A percentile compares a stretch with the other conserved stretches of the same genome.
These are phyloP conservation scores for Alloplasta piceator DNA, from an alignment of 2,888 invertebrate species.

Conservation along the genomic window DNA sequence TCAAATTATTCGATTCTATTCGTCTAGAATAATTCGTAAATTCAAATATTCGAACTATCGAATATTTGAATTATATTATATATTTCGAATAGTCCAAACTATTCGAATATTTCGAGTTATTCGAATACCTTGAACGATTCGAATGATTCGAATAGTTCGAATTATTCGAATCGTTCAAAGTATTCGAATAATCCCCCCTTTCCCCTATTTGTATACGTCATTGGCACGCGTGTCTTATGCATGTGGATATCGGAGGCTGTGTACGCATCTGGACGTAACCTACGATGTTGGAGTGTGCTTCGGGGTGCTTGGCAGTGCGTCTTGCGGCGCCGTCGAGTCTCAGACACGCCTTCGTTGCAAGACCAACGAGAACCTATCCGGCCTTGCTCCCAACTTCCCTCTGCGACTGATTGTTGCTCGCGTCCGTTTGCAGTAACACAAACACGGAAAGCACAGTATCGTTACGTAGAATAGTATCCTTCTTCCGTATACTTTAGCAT, in stretches of 20 bases:
- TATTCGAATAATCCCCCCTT: too few species aligned
- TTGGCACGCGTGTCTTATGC: too few species aligned
- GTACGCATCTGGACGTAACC: slow-evolving; percentile 66
- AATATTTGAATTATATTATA: too few species aligned
- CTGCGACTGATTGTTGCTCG: slow-evolving; percentile 47
- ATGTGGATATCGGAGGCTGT: slow-evolving; percentile 4
- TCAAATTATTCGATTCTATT: too few species aligned
- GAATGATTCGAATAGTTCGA: too few species aligned
- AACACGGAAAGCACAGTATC: background rate
- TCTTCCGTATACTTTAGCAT: slow-evolving; percentile 72
- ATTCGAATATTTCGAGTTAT: too few species aligned
- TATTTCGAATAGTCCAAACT: too few species aligned
- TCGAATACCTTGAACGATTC: too few species aligned
- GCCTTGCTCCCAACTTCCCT: slow-evolving; percentile 31
- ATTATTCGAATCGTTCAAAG: too few species aligned
- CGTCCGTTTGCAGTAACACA: slow-evolving; percentile 62
- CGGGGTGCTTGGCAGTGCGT: slow-evolving; percentile 72
- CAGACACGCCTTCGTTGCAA: slow-evolving; percentile 74
- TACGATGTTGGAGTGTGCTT: slow-evolving; percentile 72
- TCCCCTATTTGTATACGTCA: too few species aligned
- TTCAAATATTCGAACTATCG: too few species aligned
- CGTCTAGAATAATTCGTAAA: too few species aligned
- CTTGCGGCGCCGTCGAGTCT: slow-evolving; percentile 81
- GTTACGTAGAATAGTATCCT: slow-evolving; percentile 29
- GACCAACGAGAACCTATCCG: slow-evolving; percentile 65